phyloP scores from a whole-genome alignment of 2,888 invertebrate species.

The Serripes groenlandicus region DNA sequence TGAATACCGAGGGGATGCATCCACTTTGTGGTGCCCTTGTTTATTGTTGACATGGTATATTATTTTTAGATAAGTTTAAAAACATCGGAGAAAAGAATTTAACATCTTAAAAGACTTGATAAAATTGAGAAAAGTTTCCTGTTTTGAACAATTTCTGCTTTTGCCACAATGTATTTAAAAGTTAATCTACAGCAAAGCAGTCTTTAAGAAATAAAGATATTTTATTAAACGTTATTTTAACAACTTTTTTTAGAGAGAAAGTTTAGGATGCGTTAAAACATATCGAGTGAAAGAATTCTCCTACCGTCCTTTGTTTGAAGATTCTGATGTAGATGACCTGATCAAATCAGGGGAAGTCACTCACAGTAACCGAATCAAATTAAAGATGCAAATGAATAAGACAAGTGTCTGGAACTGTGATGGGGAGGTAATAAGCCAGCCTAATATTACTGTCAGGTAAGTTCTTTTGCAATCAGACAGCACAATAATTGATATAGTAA shows the following conservation, averaged over 20 bases:
- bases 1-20: too few relatives aligned
- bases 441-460: constrained; percentile 88
- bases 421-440: constrained; percentile 91
- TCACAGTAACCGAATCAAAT: constrained; percentile 54
- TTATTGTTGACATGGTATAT: too few relatives aligned
- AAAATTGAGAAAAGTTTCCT: too few relatives aligned
- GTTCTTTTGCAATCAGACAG: constrained; percentile 17
- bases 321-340: constrained; percentile 66
- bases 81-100: too few relatives aligned
- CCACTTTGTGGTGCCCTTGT: too few relatives aligned
- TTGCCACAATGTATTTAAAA: too few relatives aligned
- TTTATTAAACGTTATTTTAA: too few relatives aligned
- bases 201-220: too few relatives aligned
- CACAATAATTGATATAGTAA: not conserved
- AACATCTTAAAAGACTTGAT: too few relatives aligned
- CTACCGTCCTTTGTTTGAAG: constrained; percentile 88
- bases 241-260: constrained; percentile 81
- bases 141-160: too few relatives aligned
- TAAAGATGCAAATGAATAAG: constrained; percentile 52
- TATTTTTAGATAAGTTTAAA: too few relatives aligned
- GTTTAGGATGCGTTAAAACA: constrained; percentile 92
- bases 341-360: constrained; percentile 34
- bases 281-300: constrained; percentile 91
- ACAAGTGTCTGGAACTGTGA: constrained; percentile 94
- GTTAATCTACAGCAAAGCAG: too few relatives aligned